Evolutionary conservation across 1,140 invertebrate species (phyloP).

Genomic region (Kradibia gibbosae): DNA sequence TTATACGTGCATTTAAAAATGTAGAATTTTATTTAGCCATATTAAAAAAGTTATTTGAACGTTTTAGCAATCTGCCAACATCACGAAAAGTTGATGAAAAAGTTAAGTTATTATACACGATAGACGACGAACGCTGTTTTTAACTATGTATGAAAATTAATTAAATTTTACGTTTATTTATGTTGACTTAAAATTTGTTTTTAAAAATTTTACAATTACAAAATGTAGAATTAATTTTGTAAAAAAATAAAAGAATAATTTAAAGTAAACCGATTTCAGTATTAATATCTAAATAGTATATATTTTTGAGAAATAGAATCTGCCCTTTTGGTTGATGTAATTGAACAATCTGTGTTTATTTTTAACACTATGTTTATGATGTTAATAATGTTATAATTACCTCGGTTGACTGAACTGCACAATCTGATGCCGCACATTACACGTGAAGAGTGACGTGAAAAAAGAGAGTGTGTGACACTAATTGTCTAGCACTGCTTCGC

Average conservation of each 20-base stretch:
- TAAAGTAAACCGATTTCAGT: too few relatives aligned
- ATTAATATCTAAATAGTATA: too few relatives aligned
- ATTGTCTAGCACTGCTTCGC: too few relatives aligned
- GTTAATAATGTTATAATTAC: too few relatives aligned
- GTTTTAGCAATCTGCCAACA: neutral
- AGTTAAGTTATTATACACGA: constrained; percentile 45
- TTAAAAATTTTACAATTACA: neutral
- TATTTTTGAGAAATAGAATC: too few relatives aligned
- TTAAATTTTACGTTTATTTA: constrained; percentile 45
- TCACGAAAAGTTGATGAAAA: constrained; percentile 6
- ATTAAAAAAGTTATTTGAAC: neutral
- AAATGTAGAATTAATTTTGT: neutral
- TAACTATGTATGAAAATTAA: constrained; percentile 41
- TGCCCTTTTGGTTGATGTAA: too few relatives aligned
- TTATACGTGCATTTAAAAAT: constrained; percentile 15
- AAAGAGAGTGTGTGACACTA: too few relatives aligned
- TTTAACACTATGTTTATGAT: too few relatives aligned
- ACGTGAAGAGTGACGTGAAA: too few relatives aligned
- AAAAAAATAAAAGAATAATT: neutral
- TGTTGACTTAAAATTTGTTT: constrained; percentile 6
- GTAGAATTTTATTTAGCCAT: neutral
- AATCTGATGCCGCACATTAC: too few relatives aligned
- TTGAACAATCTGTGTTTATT: too few relatives aligned
- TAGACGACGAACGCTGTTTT: constrained; percentile 30
- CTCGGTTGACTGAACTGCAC: too few relatives aligned